Evolutionary conservation across 2,888 invertebrate species (phyloP).

Genomic region (Caprella mutica): DNA sequence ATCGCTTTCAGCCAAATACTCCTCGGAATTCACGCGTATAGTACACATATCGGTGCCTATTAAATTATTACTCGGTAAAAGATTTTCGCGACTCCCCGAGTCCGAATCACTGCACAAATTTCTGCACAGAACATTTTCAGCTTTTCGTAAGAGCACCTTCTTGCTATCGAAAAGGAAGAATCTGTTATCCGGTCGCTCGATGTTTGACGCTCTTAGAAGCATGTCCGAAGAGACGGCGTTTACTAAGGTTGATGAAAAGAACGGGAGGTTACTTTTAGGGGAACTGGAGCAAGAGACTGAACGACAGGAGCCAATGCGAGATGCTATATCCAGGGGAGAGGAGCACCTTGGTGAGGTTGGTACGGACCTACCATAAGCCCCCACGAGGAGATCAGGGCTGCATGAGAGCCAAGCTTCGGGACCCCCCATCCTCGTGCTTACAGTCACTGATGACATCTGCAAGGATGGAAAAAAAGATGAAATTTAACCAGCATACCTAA

Average conservation of each 20-base stretch:
- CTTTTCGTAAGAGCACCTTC: too few relatives aligned
- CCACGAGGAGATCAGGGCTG: slow-evolving; percentile 1
- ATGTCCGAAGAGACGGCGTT: background rate
- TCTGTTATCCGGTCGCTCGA: too few relatives aligned
- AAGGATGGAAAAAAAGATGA: too few relatives aligned
- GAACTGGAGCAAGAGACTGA: background rate
- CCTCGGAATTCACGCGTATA: too few relatives aligned
- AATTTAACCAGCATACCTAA: too few relatives aligned
- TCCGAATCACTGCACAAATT: too few relatives aligned
- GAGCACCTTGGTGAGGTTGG: background rate
- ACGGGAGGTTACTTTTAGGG: background rate
- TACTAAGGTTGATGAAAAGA: background rate
- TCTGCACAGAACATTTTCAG: too few relatives aligned
- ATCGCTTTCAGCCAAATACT: too few relatives aligned
- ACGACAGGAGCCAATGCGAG: background rate
- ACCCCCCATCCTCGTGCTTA: slow-evolving; percentile 3
- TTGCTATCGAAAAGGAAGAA: too few relatives aligned
- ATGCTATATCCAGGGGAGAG: background rate
- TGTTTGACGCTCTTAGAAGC: background rate
- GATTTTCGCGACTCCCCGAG: too few relatives aligned
- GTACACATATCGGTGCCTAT: too few relatives aligned
- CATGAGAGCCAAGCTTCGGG: slow-evolving; percentile 7
- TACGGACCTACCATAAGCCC: background rate
- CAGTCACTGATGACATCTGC: slow-evolving; percentile 10
- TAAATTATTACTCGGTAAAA: too few relatives aligned